Percentiles rank a stretch among this genome's conserved stretches.
Conservation (phyloP, 2,888 invertebrate species). For the Boloria euphrosyne region DNA sequence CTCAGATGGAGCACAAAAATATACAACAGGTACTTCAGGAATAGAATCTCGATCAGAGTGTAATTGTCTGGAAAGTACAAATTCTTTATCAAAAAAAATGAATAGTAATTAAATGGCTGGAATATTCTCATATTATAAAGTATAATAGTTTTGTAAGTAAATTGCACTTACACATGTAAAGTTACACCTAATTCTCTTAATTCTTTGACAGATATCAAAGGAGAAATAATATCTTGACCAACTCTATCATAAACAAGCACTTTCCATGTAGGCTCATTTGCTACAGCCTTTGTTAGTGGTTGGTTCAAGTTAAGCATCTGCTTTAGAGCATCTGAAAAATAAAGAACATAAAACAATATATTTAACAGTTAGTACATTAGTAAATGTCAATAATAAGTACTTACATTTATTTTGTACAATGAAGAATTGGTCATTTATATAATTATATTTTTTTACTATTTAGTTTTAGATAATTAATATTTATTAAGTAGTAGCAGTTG, state of each 20-base stretch:
- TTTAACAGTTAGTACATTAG: constrained; percentile 20
- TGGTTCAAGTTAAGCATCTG: constrained; percentile 98
- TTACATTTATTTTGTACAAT: not conserved
- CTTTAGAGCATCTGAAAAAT: constrained; percentile 90
- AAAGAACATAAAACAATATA: constrained; percentile 36
- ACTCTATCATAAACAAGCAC: constrained; percentile 97
- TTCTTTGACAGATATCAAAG: constrained; percentile 97
- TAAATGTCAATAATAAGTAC: not conserved
- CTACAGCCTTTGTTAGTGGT: constrained; percentile 87
- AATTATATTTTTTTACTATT: too few relatives aligned
- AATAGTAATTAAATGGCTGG: too few relatives aligned
- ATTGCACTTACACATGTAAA: constrained; percentile 93
- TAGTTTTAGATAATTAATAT: not conserved
- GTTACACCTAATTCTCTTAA: constrained; percentile 98
- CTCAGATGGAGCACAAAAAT: constrained; percentile 97
- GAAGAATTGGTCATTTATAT: not conserved
- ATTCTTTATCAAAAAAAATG: not conserved
- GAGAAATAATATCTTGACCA: constrained; percentile 99
- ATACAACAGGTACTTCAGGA: constrained; percentile 99
- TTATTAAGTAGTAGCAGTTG: not conserved
- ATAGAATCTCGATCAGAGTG: constrained; percentile 96
- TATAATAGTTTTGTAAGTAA: not conserved
- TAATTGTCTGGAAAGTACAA: constrained; percentile 84
- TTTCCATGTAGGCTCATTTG: constrained; percentile 97
- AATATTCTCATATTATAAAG: too few relatives aligned